phyloP scores from a whole-genome alignment of 1,140 invertebrate species.

The Cherax quadricarinatus region DNA sequence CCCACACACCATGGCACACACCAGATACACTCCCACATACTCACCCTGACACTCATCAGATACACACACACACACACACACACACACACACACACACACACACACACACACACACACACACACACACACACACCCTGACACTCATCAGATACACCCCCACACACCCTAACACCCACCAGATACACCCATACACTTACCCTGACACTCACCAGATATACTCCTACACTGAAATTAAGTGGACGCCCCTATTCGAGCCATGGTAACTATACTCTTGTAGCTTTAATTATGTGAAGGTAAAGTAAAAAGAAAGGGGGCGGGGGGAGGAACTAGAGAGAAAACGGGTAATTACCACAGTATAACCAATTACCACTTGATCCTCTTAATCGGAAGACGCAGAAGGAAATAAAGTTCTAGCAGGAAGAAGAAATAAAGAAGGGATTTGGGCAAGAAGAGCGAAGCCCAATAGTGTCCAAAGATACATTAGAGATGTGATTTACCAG shows the following conservation, averaged over 20 bases:
- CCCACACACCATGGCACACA: not conserved
- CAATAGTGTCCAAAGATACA: too few relatives aligned
- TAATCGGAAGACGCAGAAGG: too few relatives aligned
- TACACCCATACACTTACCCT: not conserved
- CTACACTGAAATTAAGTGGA: too few relatives aligned
- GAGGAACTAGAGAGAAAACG: not conserved
- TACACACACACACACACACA: not conserved
- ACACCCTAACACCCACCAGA: not conserved
- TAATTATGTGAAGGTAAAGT: not conserved
- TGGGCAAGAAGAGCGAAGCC: too few relatives aligned
- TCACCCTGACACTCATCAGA: not conserved
- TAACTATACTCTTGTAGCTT: too few relatives aligned
- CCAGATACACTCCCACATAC: not conserved
- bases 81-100: not conserved
- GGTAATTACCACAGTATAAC: too few relatives aligned
- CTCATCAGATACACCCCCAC: not conserved
- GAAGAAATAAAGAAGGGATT: too few relatives aligned
- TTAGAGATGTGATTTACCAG: too few relatives aligned
- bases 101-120: not conserved
- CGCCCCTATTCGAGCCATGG: too few relatives aligned
- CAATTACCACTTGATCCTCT: too few relatives aligned
- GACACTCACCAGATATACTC: not conserved
- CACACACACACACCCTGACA: not conserved
- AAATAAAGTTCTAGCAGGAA: too few relatives aligned
- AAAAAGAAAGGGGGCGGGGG: not conserved